Percentiles rank a stretch among this genome's conserved stretches.
Evolutionary conservation across 2,888 invertebrate genomes (phyloP).

Genomic region (Rhingia rostrata): DNA sequence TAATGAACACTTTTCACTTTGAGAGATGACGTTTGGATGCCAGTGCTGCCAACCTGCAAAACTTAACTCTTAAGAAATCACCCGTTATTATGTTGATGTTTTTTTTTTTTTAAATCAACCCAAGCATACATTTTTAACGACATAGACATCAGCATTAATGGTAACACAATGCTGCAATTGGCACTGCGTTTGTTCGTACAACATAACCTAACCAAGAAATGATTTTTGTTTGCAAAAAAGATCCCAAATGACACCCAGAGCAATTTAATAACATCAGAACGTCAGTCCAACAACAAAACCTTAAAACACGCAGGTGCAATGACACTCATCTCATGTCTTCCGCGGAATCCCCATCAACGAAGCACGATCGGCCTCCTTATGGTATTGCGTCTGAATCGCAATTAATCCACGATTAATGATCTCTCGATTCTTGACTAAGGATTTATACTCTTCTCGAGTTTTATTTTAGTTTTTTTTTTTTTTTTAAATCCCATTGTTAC

Average conservation of each 20-base stretch:
- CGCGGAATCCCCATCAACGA: conserved; percentile 46
- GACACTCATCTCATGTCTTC: conserved; percentile 49
- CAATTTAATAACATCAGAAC: conserved; percentile 9
- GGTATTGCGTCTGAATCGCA: conserved; percentile 15
- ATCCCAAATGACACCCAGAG: neutral
- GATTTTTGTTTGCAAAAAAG: no score
- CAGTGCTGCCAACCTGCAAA: no score
- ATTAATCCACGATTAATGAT: conserved; percentile 67
- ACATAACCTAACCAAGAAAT: no score
- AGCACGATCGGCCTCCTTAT: neutral
- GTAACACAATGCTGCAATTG: no score
- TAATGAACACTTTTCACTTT: no score
- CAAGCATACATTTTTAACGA: no score
- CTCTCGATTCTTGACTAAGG: conserved; percentile 35
- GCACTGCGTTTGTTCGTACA: no score
- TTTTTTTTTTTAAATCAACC: no score
- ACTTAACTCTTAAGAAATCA: no score
- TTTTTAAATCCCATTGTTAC: conserved; percentile 6
- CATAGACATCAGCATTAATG: no score
- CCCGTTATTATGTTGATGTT: no score
- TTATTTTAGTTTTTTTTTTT: conserved; percentile 15
- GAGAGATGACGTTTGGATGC: no score
- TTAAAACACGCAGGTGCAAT: conserved; percentile 48
- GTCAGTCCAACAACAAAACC: neutral
- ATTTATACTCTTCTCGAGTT: conserved; percentile 38